phyloP scores from a whole-genome alignment of 2,113 vertebrate genomes.

The Peromyscus leucopus region DNA sequence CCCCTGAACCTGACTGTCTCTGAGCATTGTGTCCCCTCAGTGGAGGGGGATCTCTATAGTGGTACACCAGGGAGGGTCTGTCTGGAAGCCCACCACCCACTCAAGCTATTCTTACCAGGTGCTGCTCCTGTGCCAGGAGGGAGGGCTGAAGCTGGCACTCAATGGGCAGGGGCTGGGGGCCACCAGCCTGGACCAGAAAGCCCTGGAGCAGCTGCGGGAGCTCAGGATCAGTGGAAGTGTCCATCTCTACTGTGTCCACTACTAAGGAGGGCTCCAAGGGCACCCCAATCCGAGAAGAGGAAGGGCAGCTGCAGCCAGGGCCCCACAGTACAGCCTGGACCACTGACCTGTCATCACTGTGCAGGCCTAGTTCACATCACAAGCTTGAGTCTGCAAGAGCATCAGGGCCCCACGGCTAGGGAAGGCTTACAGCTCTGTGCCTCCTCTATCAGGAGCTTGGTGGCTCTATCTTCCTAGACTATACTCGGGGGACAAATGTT shows the following conservation, averaged over 20 bases:
- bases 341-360: neutral
- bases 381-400: neutral
- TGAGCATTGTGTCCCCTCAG: neutral
- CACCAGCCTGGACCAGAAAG: conserved; percentile 30
- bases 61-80: neutral
- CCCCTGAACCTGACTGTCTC: neutral
- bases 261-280: conserved; percentile 15
- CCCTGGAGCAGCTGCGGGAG: conserved; percentile 72
- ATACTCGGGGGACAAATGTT: neutral
- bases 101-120: conserved; percentile 60
- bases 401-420: neutral
- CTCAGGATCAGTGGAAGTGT: conserved; percentile 75
- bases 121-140: conserved; percentile 78
- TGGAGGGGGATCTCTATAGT: neutral
- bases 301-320: neutral
- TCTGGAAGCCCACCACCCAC: neutral
- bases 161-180: conserved; percentile 79
- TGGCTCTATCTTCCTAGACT: neutral
- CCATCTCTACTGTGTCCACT: conserved; percentile 77
- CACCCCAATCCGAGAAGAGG: neutral
- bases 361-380: neutral
- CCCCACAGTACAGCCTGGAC: accelerated
- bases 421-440: neutral
- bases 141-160: conserved; percentile 78
- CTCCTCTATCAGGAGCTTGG: neutral